These are phyloP conservation scores for Calidris pygmaea DNA, from an alignment of 2,113 vertebrate species.

Conservation along the genomic window DNA sequence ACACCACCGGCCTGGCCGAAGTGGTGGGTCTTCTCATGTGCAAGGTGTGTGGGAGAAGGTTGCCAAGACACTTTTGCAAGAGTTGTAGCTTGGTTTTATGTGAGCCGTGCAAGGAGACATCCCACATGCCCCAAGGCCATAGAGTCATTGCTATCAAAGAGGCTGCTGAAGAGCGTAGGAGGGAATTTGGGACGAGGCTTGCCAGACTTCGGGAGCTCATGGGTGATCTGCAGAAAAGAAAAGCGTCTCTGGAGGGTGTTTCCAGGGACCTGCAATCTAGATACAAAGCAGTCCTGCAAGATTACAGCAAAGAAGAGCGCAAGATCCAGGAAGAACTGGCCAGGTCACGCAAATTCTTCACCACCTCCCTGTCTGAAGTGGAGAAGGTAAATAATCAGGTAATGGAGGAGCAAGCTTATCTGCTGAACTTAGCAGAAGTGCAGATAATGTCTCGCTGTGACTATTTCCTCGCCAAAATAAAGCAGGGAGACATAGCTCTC, in stretches of 20 bases:
- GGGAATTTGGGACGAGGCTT: conserved; percentile 83
- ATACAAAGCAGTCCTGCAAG: conserved; percentile 88
- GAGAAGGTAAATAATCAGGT: conserved; percentile 90
- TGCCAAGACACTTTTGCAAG: conserved; percentile 90
- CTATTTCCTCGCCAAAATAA: conserved; percentile 92
- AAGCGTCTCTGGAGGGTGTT: conserved; percentile 83
- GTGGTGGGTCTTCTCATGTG: conserved; percentile 88
- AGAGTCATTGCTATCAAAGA: conserved; percentile 81
- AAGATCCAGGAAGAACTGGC: conserved; percentile 90
- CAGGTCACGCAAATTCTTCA: conserved; percentile 87
- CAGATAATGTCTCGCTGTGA: conserved; percentile 94
- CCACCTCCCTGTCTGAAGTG: conserved; percentile 85
- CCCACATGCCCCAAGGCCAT: conserved; percentile 82
- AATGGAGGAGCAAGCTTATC: conserved; percentile 92
- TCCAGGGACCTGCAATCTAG: conserved; percentile 84
- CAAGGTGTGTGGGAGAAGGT: conserved; percentile 84
- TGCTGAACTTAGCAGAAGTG: conserved; percentile 92
- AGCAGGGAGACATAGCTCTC: conserved; percentile 89
- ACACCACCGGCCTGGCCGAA: conserved; percentile 84
- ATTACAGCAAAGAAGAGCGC: conserved; percentile 88
- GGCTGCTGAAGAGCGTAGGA: conserved; percentile 88
- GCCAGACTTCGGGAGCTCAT: conserved; percentile 83
- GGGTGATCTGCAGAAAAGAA: conserved; percentile 88
- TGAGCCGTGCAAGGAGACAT: conserved; percentile 84
- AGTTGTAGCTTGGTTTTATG: conserved; percentile 86